Base-by-base conservation (phyloP, 2,888 invertebrate species). In the Cerastis leucographa region DNA sequence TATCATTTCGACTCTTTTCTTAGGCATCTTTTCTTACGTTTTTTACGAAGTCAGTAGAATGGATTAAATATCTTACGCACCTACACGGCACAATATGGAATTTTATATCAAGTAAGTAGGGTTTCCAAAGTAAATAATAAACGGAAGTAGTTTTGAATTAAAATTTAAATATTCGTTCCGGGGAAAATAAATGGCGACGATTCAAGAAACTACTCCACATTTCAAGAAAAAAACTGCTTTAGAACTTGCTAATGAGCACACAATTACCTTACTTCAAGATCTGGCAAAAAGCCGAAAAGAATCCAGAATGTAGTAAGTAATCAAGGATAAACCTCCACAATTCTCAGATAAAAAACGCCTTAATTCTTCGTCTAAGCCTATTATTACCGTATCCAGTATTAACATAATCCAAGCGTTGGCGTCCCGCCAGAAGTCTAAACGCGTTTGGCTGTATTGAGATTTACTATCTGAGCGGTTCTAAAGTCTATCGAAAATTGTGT, bases 381-480 rank as follows among this genome's bases (percentile, higher is more conserved):
- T 78, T 81, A 83, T 81, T 85, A 71, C 74, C 85, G 65, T 81
- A 87, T 91, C 89, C 87, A 87, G 87, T 29, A 70, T 76, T 81
- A 51, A 7, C 25, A 29, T 79, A 79, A 78, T 84, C 86, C 62
- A 77, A 42, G 83, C 54, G 62, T 81, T 93, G 94, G 94, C 91
- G 71, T 72, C 19, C 51, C 74, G 93, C 94, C 94, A 94, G 88
- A 79, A 87, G 86, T 90, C 88, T 89, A 86, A 91, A 88, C 91
- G 90, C 92, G 91, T 92, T 92, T 90, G 91, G 85, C 89, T 87
- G 90, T 92, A 94, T 94, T 92, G 92, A 94, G 94, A 94, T 94
- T 94, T 94, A 94, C 92, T 90, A 91, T 88, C 86, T 88, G 86
- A 89, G 90, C 86, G 87, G 87, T 83, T 87, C 89, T 76, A n/a